Percentiles rank a stretch among this genome's conserved stretches.
phyloP scores from a whole-genome alignment of 2,113 vertebrate species.

The Chiloscyllium plagiosum region DNA sequence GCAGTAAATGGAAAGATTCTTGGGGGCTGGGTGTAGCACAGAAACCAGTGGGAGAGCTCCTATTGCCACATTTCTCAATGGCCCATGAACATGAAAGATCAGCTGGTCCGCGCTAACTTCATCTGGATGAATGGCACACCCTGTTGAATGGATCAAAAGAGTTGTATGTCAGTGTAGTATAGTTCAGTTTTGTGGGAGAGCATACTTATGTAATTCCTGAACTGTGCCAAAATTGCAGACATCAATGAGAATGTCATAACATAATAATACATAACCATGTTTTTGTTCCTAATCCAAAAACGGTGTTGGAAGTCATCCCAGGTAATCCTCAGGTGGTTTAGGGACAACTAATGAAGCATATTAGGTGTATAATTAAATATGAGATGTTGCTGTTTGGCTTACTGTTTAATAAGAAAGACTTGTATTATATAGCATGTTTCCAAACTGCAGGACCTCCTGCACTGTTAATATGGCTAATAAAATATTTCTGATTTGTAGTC shows the following conservation, averaged over 20 bases:
- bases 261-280: no score
- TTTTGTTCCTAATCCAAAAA: background rate
- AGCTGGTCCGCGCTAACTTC: background rate
- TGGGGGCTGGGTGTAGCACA: background rate
- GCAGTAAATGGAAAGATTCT: background rate
- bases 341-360: background rate
- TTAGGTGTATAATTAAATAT: background rate
- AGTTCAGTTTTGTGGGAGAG: background rate
- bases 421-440: no score
- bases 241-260: background rate
- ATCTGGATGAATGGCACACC: background rate
- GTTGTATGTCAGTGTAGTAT: background rate
- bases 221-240: background rate
- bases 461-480: background rate
- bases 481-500: background rate
- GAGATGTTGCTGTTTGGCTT: background rate
- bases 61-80: background rate
- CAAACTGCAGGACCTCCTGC: background rate
- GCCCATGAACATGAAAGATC: background rate
- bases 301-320: background rate
- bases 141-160: background rate
- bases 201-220: background rate
- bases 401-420: background rate
- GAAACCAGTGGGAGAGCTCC: background rate
- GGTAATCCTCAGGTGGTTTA: background rate